Evolutionary conservation across 53 echinoderm and acorn worm species (phyloP).

Genomic region (Hippasteria phrygiana): DNA sequence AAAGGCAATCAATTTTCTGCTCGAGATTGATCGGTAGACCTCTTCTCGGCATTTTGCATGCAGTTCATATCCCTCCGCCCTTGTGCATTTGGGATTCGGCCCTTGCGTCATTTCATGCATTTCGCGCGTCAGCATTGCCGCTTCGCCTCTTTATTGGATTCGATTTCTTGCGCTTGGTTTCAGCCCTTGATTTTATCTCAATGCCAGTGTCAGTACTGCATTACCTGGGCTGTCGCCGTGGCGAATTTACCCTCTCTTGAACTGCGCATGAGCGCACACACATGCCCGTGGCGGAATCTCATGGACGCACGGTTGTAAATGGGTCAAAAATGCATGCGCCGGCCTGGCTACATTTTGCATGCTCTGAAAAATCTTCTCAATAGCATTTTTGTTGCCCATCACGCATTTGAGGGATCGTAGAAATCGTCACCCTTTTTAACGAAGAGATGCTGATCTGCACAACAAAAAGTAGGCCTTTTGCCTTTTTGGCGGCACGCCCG

Average conservation of each 20-base stretch:
- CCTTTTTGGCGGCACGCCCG: no score
- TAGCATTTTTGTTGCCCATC: no score
- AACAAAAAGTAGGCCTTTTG: no score
- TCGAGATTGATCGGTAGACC: not conserved
- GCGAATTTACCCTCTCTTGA: not conserved
- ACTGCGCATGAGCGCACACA: not conserved
- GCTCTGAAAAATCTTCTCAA: no score
- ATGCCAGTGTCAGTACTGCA: not conserved
- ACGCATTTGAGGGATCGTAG: no score
- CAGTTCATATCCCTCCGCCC: not conserved
- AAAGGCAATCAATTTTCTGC: not conserved
- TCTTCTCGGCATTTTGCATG: not conserved
- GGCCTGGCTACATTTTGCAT: no score
- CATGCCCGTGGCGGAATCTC: no score
- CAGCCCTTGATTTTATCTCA: slow-evolving; percentile 30
- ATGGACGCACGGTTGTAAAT: no score
- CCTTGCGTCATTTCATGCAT: slow-evolving; percentile 32
- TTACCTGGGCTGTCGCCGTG: not conserved
- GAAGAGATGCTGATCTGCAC: no score
- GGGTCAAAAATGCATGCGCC: no score
- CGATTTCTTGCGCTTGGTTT: slow-evolving; percentile 47
- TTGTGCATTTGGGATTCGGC: not conserved
- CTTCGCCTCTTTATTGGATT: slow-evolving; percentile 39
- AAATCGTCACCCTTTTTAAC: no score
- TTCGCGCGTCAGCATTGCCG: slow-evolving; percentile 27